Base-by-base conservation (phyloP, 2,797 vertebrate species). In the Rhinoraja longicauda region DNA sequence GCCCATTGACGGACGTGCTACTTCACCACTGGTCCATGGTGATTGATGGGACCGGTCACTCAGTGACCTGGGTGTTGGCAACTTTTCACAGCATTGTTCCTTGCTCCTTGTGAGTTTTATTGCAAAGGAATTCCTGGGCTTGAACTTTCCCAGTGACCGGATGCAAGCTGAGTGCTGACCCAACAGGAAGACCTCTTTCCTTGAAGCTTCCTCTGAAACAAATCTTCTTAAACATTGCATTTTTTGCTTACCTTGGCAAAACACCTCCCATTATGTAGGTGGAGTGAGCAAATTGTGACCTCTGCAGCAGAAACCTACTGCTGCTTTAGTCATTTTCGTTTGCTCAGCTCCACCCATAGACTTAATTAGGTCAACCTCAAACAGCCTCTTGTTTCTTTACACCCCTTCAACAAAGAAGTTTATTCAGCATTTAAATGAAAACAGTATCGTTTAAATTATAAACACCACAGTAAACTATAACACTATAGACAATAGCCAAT, bases 31-130 rank as follows among this genome's bases (percentile, higher is more conserved):
- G 0, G 10, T 62, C 0, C 0, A 84, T 19, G 92, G 90, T 39
- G 21, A 92, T 70, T 73, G 86, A 92, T 78, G 81, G 57, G 45
- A 79, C 0, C 0, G 93, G 84, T 86, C 39, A 81, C 73, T 92
- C 0, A 0, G 90, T 94, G 95, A 95, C 95, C 94, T 94, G 95
- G 95, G 95, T 3, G 95, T 95, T 93, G 90, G 94, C 5, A 0
- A 45, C 90, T 21, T 94, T 95, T 96, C 95, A 95, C 95, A 95
- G 94, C 94, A 95, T 96, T 96, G 96, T 96, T 96, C 67, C 88
- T 93, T 93, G 82, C 39, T 9, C 93, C 70, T 93, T 90, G 76
- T 84, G 93, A 94, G 94, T 94, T 94, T 86, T 94, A n/a, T n/a
- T 53, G 59, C 79, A 94, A 92, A 96, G 95, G 95, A 95, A 95